Evolutionary conservation across 2,888 invertebrate genomes (phyloP).

Genomic region (Teinopalpus imperialis): DNA sequence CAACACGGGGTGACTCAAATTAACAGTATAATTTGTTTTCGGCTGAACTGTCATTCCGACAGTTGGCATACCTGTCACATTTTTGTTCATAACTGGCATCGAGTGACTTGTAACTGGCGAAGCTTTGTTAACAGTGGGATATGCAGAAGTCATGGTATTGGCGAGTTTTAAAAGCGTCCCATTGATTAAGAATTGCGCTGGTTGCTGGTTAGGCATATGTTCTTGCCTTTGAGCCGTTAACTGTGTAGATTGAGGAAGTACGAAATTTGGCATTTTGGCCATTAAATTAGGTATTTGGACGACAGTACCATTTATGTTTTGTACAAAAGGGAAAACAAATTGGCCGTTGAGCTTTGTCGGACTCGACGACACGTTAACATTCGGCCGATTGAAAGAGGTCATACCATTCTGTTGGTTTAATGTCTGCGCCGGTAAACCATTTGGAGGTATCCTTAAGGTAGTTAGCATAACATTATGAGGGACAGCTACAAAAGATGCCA

Average conservation of each 20-base stretch:
- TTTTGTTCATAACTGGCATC: conserved; percentile 70
- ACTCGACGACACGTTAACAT: conserved; percentile 65
- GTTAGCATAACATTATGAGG: conserved; percentile 82
- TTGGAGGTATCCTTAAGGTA: conserved; percentile 80
- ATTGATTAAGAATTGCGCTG: conserved; percentile 74
- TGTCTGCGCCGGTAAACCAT: conserved; percentile 62
- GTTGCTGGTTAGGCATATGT: conserved; percentile 67
- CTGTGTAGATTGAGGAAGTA: conserved; percentile 67
- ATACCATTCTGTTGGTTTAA: conserved; percentile 65
- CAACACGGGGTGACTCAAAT: conserved; percentile 73
- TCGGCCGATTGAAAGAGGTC: conserved; percentile 60
- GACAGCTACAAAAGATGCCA: conserved; percentile 71
- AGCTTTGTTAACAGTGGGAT: conserved; percentile 61
- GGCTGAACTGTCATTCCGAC: conserved; percentile 74
- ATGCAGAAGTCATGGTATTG: conserved; percentile 59
- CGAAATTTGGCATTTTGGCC: conserved; percentile 80
- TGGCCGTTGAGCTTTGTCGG: conserved; percentile 75
- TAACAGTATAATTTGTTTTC: conserved; percentile 78
- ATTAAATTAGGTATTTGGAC: conserved; percentile 84
- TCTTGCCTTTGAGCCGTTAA: conserved; percentile 61
- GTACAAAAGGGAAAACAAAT: conserved; percentile 83
- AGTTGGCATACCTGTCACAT: conserved; percentile 65
- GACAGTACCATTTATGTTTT: conserved; percentile 80
- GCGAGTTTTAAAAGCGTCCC: conserved; percentile 76
- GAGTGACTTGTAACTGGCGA: conserved; percentile 62